phyloP scores from a whole-genome alignment of 2,113 vertebrate species.

The Catharus minimus region DNA sequence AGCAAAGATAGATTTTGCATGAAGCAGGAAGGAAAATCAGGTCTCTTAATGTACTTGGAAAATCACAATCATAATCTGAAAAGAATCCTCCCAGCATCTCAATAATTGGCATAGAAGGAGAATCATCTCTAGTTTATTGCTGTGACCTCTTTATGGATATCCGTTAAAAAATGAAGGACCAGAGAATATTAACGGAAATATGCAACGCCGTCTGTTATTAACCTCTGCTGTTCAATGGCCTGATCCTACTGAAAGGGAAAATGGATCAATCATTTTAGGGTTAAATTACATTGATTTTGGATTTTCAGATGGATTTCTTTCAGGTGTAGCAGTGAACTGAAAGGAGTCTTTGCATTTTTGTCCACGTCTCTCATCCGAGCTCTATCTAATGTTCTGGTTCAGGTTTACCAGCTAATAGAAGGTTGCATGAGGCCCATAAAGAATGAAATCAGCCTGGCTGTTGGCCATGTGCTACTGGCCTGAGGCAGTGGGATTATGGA shows the following conservation, averaged over 20 bases:
- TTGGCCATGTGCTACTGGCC: background rate
- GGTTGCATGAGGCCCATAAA: background rate
- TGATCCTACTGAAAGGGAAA: background rate
- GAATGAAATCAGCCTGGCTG: background rate
- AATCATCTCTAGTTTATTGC: background rate
- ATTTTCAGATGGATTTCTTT: constrained; percentile 9
- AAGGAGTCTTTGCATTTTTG: background rate
- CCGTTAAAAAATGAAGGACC: background rate
- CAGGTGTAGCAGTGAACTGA: background rate
- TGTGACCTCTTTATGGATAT: constrained; percentile 43
- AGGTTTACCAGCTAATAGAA: background rate
- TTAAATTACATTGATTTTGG: constrained; percentile 28
- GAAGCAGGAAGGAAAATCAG: background rate
- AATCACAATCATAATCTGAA: constrained; percentile 24
- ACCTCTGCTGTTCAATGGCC: background rate
- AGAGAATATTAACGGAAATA: background rate
- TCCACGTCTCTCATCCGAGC: background rate
- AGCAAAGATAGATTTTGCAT: background rate
- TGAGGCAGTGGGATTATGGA: background rate
- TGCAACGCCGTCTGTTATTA: background rate
- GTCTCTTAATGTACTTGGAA: background rate
- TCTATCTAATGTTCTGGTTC: background rate
- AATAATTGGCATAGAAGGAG: constrained; percentile 14
- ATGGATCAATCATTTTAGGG: constrained; percentile 9
- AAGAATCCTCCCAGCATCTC: constrained; percentile 1